Base-by-base conservation (phyloP, 2,888 invertebrate species). In the Acronicta psi region DNA sequence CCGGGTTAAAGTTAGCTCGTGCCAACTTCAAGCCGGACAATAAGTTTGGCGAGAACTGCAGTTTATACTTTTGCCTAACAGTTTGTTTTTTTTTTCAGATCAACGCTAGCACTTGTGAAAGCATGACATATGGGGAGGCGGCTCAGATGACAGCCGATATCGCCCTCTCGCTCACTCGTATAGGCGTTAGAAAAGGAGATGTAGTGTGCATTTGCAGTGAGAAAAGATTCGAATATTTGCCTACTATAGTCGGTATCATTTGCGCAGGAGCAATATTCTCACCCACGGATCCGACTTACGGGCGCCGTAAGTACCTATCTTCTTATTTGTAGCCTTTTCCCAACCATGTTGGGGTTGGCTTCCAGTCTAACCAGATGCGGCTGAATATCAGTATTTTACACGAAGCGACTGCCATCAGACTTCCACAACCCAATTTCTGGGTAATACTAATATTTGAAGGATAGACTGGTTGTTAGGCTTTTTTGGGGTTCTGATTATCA, bases 121-220 rank as follows among this genome's bases (percentile, higher is more conserved):
- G 52, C 0, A 34, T 80, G 0, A 81, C 82, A 0, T 86, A 77
- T 51, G 58, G 58, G 0, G 72, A 83, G 13, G 52, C 87, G n/a
- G 83, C 79, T 0, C 82, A 85, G 50, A 69, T 76, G 38, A 78
- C 81, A 5, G 83, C 82, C 18, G 75, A 79, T 64, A 46, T 88
- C 0, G 85, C 87, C 3, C 59, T 87, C 69, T 84, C 87, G 0
- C 85, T 88, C 58, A 51, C 69, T 18, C 73, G 59, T 20, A 60
- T 82, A 20, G 87, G 87, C 0, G 67, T 88, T 44, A 59, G 57
- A 77, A 85, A 77, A 59, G 88, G 83, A 66, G 81, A 84, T 7
- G 75, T 81, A 11, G 57, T 84, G 14, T 61, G 76, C 13, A 61
- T 83, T 4, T 84, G 84, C 42, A 78, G 77, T 2, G 82, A 81